Conservation (phyloP, 2,113 vertebrate species). For the Salvelinus fontinalis region DNA sequence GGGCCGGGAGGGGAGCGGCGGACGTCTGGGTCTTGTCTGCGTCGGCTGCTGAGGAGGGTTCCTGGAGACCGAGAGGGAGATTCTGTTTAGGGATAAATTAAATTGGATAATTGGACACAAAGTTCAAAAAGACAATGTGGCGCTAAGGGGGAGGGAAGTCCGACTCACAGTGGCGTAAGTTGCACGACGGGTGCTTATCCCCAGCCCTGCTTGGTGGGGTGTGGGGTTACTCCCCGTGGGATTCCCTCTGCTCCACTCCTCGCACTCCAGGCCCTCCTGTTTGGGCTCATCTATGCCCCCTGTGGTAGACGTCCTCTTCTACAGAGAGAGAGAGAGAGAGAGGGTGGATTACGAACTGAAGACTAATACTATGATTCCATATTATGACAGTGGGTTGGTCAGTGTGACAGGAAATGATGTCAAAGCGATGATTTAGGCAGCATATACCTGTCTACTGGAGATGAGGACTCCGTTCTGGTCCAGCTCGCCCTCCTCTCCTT, state of each 20-base stretch:
- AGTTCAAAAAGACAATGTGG: background rate
- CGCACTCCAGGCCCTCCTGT: slow-evolving; percentile 77
- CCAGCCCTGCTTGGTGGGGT: slow-evolving; percentile 65
- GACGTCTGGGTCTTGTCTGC: slow-evolving; percentile 76
- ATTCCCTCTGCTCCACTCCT: slow-evolving; percentile 69
- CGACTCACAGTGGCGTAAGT: slow-evolving; percentile 75
- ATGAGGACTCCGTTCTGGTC: slow-evolving; percentile 80
- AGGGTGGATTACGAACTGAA: background rate
- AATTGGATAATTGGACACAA: background rate
- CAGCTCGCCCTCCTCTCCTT: slow-evolving; percentile 82
- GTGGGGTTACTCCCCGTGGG: slow-evolving; percentile 52
- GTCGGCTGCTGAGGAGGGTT: slow-evolving; percentile 46
- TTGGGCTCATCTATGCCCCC: slow-evolving; percentile 74
- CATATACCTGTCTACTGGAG: slow-evolving; percentile 79
- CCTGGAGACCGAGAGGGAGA: slow-evolving; percentile 33
- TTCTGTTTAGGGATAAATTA: background rate
- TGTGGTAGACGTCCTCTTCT: slow-evolving; percentile 78
- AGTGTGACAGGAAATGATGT: background rate
- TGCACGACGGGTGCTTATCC: slow-evolving; percentile 89
- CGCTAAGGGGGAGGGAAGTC: no score
- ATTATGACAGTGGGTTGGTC: background rate
- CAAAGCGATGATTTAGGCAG: background rate
- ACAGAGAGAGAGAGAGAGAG: background rate
- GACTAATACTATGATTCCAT: background rate
- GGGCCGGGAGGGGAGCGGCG: slow-evolving; percentile 74